Base-by-base conservation (phyloP, 1,140 invertebrate genomes). In the Mercenaria mercenaria region DNA sequence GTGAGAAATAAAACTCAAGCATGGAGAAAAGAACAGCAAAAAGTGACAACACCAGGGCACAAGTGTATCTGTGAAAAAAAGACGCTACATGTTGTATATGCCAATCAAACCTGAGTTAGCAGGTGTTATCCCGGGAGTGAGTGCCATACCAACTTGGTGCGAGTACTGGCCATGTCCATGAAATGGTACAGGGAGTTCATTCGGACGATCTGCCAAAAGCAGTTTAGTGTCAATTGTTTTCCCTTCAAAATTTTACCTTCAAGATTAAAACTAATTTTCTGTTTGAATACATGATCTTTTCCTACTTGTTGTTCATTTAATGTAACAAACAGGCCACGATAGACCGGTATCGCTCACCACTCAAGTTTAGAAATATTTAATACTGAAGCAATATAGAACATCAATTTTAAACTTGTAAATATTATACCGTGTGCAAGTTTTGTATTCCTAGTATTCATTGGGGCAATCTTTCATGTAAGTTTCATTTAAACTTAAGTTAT, bases 101-200 rank as follows among this genome's bases (percentile, higher is more conserved):
- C 15, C 39, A 39, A 29, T 82, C 82, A 82, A 92, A 95, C 95
- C 95, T 95, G 95, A 95, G 89, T 93, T 95, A 86, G 88, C 92
- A 69, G 94, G 95, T 77, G 95, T 95, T 37, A 93, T 82, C 91
- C 91, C 93, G 47, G 94, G 92, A 39, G 94, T 93, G 56, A 94
- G 88, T 59, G 92, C 81, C 93, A 93, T 93, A 87, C 93, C 93
- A 83, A 95, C 90, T 90, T 95, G 95, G 79, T 95, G 95, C 23
- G 95, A 95, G 91, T 95, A 95, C 88, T 95, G 95, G 69, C 92
- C 95, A 67, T 95, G 94, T 69, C 95, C 95, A 92, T 95, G 95
- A 91, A 92, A 95, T 59, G 95, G 95, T 52, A 93, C 92, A 56
- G 95, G 95, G 85, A 95, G 84, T 61, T 93, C 95, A 91, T 91